These are phyloP conservation scores for Dryobates pubescens DNA, from an alignment of 2,797 vertebrate genomes.

Conservation along the genomic window DNA sequence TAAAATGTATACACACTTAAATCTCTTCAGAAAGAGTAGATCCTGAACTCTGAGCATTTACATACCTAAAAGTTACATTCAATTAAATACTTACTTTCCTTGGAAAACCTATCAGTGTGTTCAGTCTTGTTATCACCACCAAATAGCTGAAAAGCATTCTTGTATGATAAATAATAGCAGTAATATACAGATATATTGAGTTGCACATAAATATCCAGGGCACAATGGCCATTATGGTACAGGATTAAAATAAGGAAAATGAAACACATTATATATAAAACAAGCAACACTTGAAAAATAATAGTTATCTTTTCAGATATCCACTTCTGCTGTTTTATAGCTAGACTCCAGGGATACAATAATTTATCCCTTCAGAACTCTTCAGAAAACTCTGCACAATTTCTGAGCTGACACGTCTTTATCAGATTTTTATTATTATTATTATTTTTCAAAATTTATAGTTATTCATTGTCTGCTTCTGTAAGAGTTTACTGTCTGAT, in stretches of 20 bases:
- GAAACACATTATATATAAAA: not conserved
- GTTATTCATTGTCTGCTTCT: not conserved
- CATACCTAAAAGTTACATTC: not conserved
- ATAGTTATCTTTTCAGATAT: not conserved
- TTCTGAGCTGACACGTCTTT: not conserved
- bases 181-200: not conserved
- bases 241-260: not conserved
- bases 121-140: not conserved
- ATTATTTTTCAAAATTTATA: not conserved
- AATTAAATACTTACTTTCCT: not conserved
- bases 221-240: not conserved
- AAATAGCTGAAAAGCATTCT: not conserved
- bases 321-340: not conserved
- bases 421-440: not conserved
- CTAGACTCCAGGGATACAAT: not conserved
- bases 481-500: not conserved
- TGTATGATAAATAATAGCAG: not conserved
- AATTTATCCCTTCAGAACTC: not conserved
- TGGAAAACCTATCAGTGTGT: not conserved
- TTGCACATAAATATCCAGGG: not conserved
- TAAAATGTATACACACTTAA: not conserved
- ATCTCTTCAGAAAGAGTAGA: not conserved
- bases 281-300: not conserved
- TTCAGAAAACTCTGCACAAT: not conserved
- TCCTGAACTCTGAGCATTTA: not conserved